These are phyloP conservation scores for Tiaroga cobitis DNA, from an alignment of 2,797 vertebrate species.

Conservation along the genomic window DNA sequence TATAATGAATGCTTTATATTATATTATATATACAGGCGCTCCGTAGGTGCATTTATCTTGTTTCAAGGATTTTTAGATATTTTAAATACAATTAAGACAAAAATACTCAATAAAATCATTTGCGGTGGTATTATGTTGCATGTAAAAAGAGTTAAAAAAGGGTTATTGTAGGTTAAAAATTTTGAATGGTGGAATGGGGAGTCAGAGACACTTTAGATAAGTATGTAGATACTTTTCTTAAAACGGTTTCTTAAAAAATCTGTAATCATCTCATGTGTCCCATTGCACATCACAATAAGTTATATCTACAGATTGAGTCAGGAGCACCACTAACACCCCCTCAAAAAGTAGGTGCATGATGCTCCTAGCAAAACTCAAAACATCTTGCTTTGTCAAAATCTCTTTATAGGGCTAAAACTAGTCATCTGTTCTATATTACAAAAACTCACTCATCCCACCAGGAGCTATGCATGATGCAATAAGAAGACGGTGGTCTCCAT, in stretches of 20 bases:
- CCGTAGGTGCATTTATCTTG: no score
- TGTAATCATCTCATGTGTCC: background rate
- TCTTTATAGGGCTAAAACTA: background rate
- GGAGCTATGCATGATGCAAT: constrained; percentile 48
- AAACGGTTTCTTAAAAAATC: background rate
- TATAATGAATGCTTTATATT: no score
- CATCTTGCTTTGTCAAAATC: background rate
- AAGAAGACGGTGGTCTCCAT: constrained; percentile 48
- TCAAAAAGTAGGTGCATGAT: background rate
- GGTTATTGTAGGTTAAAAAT: background rate
- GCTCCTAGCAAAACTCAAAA: background rate
- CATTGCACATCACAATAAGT: background rate
- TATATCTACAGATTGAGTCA: background rate
- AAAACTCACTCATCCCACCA: constrained; percentile 35
- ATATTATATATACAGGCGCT: background rate
- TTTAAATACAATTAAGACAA: background rate
- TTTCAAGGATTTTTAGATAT: no score
- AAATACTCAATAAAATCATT: background rate
- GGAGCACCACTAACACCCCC: background rate
- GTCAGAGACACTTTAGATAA: background rate
- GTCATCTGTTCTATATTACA: constrained; percentile 50
- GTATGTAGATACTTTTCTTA: background rate
- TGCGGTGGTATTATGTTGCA: background rate
- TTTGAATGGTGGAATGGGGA: background rate
- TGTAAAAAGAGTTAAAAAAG: background rate